Conservation (phyloP, 2,888 invertebrate species). For the Euproctis similis region DNA sequence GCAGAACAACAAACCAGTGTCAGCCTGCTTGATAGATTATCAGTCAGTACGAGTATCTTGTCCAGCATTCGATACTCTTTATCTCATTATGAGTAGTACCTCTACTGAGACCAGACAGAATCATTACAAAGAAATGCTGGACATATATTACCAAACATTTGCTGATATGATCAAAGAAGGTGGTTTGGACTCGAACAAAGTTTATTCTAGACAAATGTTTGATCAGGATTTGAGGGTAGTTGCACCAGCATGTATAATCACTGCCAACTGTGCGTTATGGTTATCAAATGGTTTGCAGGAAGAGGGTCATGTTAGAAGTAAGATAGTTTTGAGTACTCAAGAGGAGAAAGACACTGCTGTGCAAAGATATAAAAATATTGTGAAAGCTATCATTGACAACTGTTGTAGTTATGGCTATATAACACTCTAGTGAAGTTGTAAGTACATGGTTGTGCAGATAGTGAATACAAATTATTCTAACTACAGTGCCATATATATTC, state of each 20-base stretch:
- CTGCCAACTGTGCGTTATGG: slow-evolving; percentile 62
- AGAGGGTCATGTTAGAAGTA: slow-evolving; percentile 61
- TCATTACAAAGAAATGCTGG: slow-evolving; percentile 35
- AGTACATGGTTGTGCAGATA: too few species aligned
- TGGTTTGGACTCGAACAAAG: slow-evolving; percentile 23
- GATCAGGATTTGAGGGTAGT: slow-evolving; percentile 45
- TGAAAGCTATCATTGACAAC: slow-evolving; percentile 51
- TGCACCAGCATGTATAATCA: slow-evolving; percentile 50
- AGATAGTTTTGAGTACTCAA: slow-evolving; percentile 31
- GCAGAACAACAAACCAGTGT: slow-evolving; percentile 38
- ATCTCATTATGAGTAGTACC: slow-evolving; percentile 52
- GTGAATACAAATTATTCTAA: too few species aligned
- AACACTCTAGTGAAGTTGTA: too few species aligned
- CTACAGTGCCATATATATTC: too few species aligned
- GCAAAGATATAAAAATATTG: slow-evolving; percentile 36
- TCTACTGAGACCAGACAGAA: slow-evolving; percentile 31
- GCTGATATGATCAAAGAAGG: slow-evolving; percentile 23
- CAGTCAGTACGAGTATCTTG: slow-evolving; percentile 51
- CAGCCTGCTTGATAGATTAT: slow-evolving; percentile 60
- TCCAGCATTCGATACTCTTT: slow-evolving; percentile 55
- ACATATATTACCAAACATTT: slow-evolving; percentile 46
- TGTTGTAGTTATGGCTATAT: slow-evolving; percentile 41
- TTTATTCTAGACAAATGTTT: slow-evolving; percentile 43
- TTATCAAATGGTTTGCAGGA: slow-evolving; percentile 52
- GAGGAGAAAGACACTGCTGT: slow-evolving; percentile 39